Evolutionary conservation across 1,140 invertebrate species (phyloP).

Genomic region (Metaphire vulgaris): DNA sequence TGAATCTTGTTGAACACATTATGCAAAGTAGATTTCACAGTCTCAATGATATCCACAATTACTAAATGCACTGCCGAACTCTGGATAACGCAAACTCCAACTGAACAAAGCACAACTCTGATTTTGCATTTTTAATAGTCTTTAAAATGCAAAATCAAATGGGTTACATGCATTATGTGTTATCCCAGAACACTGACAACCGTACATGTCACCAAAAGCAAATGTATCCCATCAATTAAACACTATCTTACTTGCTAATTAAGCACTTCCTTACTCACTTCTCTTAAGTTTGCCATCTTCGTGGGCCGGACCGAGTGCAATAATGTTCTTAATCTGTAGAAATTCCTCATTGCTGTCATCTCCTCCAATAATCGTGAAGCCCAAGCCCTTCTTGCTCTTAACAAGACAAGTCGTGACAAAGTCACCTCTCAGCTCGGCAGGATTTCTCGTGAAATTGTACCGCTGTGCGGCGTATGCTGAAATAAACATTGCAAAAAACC

Average conservation of each 20-base stretch:
- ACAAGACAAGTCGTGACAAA: conserved; percentile 69
- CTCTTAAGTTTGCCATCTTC: conserved; percentile 76
- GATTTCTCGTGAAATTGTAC: neutral
- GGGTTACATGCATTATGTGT: neutral
- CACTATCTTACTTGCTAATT: neutral
- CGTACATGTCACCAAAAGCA: neutral
- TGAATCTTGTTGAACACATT: too few relatives aligned
- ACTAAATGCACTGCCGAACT: too few relatives aligned
- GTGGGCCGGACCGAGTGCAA: conserved; percentile 92
- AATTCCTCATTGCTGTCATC: conserved; percentile 53
- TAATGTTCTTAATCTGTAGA: conserved; percentile 75
- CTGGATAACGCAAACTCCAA: too few relatives aligned
- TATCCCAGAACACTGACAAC: too few relatives aligned
- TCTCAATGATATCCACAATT: too few relatives aligned
- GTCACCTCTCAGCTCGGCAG: neutral
- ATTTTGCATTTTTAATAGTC: neutral
- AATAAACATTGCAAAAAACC: too few relatives aligned
- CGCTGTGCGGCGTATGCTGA: conserved; percentile 20
- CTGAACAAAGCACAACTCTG: neutral
- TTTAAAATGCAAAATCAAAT: neutral
- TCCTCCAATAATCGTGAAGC: conserved; percentile 92
- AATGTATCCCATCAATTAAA: neutral
- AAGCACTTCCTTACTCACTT: conserved; percentile 49
- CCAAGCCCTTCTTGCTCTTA: conserved; percentile 84
- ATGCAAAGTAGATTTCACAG: too few relatives aligned